Conservation (phyloP, 1,140 invertebrate species). For the Pararge aegeria region DNA sequence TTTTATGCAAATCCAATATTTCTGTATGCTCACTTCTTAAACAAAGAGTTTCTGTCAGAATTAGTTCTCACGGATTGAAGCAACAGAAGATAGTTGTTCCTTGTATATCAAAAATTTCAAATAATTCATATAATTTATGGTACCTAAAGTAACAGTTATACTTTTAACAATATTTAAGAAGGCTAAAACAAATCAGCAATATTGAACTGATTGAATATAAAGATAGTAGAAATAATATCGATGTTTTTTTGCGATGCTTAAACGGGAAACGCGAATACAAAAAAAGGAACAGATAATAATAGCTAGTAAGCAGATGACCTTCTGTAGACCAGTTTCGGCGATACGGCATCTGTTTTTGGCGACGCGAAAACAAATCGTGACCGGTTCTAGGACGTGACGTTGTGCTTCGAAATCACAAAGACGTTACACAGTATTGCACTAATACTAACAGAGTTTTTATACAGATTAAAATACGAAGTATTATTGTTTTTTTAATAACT, state of each 20-base stretch:
- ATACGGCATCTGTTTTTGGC: conserved; percentile 24
- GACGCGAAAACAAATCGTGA: conserved; percentile 17
- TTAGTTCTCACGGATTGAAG: no score
- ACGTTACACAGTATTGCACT: not conserved
- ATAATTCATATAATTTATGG: no score
- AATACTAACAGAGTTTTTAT: not conserved
- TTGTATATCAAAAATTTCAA: no score
- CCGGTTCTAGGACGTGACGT: conserved; percentile 11
- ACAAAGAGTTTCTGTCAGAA: no score
- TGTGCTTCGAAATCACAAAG: not conserved
- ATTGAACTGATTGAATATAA: not conserved
- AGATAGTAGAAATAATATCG: not conserved
- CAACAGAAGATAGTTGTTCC: no score
- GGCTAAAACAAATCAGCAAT: not conserved
- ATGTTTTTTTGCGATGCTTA: conserved; percentile 8
- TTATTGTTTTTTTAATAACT: no score
- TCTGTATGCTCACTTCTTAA: no score
- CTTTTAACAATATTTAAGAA: no score
- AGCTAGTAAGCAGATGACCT: conserved; percentile 21
- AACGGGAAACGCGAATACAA: conserved; percentile 19
- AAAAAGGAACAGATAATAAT: conserved; percentile 18
- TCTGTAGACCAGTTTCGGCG: conserved; percentile 21
- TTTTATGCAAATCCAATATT: no score
- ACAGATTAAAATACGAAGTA: not conserved
- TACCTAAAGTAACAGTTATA: no score